phyloP scores from a whole-genome alignment of 2,113 vertebrate species.

The Pao palembangensis region DNA sequence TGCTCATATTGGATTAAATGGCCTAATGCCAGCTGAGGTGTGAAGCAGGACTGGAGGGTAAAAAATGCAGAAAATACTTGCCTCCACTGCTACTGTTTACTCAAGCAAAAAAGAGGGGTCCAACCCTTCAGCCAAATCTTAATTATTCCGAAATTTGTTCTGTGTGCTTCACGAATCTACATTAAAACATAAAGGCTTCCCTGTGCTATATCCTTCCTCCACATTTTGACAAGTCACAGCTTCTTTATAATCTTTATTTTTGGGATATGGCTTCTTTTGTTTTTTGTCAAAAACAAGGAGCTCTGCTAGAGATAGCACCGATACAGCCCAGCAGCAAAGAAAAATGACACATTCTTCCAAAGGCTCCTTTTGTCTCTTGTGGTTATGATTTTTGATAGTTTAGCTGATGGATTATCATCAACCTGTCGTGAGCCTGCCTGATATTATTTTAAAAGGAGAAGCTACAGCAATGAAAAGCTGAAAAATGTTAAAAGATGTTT shows the following conservation, averaged over 20 bases:
- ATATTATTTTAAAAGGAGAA: no score
- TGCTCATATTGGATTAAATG: no score
- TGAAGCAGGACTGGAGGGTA: no score
- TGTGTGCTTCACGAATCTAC: not conserved
- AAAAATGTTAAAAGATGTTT: no score
- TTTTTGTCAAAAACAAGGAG: constrained; percentile 47
- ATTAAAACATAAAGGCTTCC: not conserved
- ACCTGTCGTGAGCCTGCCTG: not conserved
- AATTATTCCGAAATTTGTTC: not conserved
- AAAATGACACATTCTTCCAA: constrained; percentile 46
- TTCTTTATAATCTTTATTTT: constrained; percentile 22
- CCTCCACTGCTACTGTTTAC: no score
- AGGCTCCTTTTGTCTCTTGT: constrained; percentile 10
- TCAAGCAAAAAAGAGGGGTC: not conserved
- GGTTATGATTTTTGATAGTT: constrained; percentile 28
- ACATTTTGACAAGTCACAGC: not conserved
- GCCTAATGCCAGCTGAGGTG: no score
- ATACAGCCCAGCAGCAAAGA: constrained; percentile 41
- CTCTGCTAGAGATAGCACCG: constrained; percentile 40
- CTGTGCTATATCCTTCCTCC: not conserved
- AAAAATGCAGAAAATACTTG: no score
- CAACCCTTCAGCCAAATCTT: not conserved
- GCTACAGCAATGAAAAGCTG: no score
- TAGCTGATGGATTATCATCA: constrained; percentile 28
- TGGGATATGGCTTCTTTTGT: constrained; percentile 19